Conservation (phyloP, 2,113 vertebrate genomes). For the Hippoglossus stenolepis region DNA sequence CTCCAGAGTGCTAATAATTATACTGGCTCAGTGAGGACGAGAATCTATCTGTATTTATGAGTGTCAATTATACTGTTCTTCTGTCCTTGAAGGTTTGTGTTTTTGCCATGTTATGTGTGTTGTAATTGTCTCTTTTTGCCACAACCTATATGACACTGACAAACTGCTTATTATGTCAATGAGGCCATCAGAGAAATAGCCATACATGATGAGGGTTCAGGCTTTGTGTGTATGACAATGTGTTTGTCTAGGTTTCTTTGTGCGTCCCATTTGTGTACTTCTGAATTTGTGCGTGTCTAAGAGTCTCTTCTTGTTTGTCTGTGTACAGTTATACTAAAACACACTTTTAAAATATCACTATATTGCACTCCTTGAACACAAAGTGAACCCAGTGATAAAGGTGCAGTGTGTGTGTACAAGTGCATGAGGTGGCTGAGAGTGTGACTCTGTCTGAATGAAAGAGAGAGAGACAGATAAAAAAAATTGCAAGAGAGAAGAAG, state of each 20-base stretch:
- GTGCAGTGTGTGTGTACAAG: slow-evolving; percentile 10
- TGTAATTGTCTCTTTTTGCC: not conserved
- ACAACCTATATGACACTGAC: slow-evolving; percentile 2
- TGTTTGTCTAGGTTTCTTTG: not conserved
- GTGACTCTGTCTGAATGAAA: slow-evolving; percentile 31
- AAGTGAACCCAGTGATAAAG: slow-evolving; percentile 35
- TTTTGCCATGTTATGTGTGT: not conserved
- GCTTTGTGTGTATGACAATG: not conserved
- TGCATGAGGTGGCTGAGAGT: slow-evolving; percentile 23
- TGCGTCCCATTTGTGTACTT: too few species aligned
- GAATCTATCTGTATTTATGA: slow-evolving; percentile 19
- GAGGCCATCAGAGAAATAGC: not conserved
- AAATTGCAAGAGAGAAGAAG: slow-evolving; percentile 34
- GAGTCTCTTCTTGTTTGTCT: not conserved
- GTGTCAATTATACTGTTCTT: not conserved
- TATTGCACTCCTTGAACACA: slow-evolving; percentile 5
- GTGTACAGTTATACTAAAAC: not conserved
- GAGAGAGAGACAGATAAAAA: slow-evolving; percentile 27
- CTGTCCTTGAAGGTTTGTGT: not conserved
- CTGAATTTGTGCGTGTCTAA: too few species aligned
- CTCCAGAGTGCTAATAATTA: slow-evolving; percentile 32
- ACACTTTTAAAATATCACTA: not conserved
- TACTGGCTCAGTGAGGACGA: slow-evolving; percentile 39
- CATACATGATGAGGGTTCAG: too few species aligned
- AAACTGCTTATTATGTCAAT: not conserved